These are phyloP conservation scores for Homarus gammarus DNA, from an alignment of 2,888 invertebrate genomes.

Conservation along the genomic window DNA sequence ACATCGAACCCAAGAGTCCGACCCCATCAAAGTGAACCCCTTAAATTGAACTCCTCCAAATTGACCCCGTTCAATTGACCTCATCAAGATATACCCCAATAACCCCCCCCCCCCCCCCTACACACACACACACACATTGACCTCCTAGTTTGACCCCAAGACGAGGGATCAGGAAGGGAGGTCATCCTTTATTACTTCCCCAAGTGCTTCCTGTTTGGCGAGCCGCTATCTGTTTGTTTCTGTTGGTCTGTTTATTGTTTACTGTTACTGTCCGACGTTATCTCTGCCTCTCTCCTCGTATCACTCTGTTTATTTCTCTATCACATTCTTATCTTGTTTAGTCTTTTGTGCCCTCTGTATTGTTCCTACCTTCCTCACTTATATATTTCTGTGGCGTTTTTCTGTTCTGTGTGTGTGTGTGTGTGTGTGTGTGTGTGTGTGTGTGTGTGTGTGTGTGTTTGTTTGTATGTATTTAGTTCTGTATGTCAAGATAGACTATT, in stretches of 20 bases:
- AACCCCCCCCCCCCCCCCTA: too few species aligned
- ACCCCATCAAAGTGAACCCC: too few species aligned
- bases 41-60: too few species aligned
- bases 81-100: too few species aligned
- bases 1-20: too few species aligned
- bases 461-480: background rate
- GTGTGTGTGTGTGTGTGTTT: conserved; percentile 21
- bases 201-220: conserved; percentile 57
- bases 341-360: background rate
- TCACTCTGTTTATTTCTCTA: background rate
- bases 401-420: background rate
- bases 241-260: conserved; percentile 39
- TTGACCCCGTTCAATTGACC: too few species aligned
- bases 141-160: conserved; percentile 5
- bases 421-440: conserved; percentile 19
- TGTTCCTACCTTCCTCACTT: background rate
- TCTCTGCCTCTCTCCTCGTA: background rate
- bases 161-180: background rate
- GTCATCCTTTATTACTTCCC: conserved; percentile 36
- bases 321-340: background rate
- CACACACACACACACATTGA: too few species aligned
- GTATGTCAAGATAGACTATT: background rate
- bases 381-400: background rate
- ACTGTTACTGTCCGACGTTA: background rate
- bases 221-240: conserved; percentile 38